phyloP scores from a whole-genome alignment of 1,140 invertebrate genomes.

The Rhagoletis zephyria region DNA sequence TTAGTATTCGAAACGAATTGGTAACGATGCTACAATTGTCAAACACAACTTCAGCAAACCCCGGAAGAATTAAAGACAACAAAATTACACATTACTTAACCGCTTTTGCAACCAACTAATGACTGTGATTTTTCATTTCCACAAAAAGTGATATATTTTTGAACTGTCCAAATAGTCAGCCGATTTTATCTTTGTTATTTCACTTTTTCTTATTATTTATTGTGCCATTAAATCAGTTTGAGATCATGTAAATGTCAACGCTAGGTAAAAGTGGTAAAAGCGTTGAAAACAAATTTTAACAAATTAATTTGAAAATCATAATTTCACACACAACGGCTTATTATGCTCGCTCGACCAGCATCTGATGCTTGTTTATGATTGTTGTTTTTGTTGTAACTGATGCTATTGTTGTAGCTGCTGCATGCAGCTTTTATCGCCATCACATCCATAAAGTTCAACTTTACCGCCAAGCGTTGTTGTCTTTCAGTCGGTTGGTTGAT shows the following conservation, averaged over 20 bases:
- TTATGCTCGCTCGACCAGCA: neutral
- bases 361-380: neutral
- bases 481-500: neutral
- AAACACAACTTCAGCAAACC: no score
- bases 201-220: constrained; percentile 11
- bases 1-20: no score
- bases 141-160: no score
- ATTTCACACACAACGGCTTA: neutral
- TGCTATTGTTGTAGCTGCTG: no score
- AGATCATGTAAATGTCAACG: constrained; percentile 16
- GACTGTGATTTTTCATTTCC: no score
- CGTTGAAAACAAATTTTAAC: constrained; percentile 40
- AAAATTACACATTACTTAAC: no score
- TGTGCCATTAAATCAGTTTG: neutral
- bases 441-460: constrained; percentile 29
- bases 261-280: constrained; percentile 28
- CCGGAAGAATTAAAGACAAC: no score
- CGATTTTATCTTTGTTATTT: neutral
- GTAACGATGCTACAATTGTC: no score
- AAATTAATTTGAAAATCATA: constrained; percentile 40
- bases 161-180: no score
- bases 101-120: no score
- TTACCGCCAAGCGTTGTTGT: neutral
- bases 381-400: no score
- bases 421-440: constrained; percentile 1